These are phyloP conservation scores for Promerops cafer DNA, from an alignment of 2,113 vertebrate species.

Conservation along the genomic window DNA sequence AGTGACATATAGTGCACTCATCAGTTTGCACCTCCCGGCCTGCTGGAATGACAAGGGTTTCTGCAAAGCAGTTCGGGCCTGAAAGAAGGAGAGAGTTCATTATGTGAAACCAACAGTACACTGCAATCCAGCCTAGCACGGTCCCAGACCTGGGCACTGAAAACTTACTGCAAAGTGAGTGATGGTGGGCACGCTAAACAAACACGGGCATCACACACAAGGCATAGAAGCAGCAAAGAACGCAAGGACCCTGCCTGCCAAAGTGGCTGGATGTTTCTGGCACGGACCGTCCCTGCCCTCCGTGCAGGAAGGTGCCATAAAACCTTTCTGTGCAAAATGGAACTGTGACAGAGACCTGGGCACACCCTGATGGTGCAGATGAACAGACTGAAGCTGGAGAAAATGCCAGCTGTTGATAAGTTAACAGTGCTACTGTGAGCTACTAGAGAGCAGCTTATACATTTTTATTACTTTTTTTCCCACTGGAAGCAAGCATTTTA, in stretches of 20 bases:
- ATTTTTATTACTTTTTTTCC: background rate
- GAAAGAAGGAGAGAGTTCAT: constrained; percentile 29
- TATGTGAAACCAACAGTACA: background rate
- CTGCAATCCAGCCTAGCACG: background rate
- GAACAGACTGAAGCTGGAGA: background rate
- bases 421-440: background rate
- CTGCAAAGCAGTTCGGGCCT: constrained; percentile 98
- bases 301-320: fast-evolving
- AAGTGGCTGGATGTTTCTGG: background rate
- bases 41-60: constrained; percentile 91
- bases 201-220: fast-evolving
- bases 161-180: background rate
- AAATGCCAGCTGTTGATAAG: background rate
- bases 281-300: fast-evolving
- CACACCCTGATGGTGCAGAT: fast-evolving
- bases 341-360: background rate
- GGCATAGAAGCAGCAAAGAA: background rate
- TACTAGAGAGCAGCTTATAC: background rate
- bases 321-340: background rate
- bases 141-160: background rate
- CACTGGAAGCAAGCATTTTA: background rate
- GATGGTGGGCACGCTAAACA: fast-evolving
- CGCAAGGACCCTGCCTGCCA: fast-evolving
- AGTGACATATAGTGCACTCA: constrained; percentile 97
- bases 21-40: constrained; percentile 95